Conservation (phyloP, 2,113 vertebrate genomes). For the Takifugu flavidus region DNA sequence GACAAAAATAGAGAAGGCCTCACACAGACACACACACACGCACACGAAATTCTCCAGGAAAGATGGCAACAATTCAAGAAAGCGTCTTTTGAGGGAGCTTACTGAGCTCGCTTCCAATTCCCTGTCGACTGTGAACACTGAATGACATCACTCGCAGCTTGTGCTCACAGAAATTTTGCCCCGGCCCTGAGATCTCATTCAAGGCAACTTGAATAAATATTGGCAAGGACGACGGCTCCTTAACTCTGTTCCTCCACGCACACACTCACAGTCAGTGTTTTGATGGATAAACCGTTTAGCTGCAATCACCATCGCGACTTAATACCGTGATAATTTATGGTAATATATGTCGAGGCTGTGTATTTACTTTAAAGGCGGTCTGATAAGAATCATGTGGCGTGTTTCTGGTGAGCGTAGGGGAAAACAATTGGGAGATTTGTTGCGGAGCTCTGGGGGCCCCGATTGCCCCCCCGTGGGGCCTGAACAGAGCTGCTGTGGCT, state of each 20-base stretch:
- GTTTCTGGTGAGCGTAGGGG: constrained; percentile 44
- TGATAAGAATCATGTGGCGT: constrained; percentile 57
- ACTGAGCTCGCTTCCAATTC: constrained; percentile 34
- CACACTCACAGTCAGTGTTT: constrained; percentile 6
- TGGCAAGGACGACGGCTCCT: constrained; percentile 39
- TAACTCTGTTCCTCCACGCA: constrained; percentile 5
- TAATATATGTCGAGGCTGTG: constrained; percentile 35
- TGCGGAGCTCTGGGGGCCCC: constrained; percentile 40
- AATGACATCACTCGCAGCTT: constrained; percentile 53
- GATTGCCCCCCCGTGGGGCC: constrained; percentile 37
- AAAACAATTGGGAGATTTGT: constrained; percentile 65
- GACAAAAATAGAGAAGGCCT: constrained; percentile 38
- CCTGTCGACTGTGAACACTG: constrained; percentile 23
- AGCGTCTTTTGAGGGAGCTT: constrained; percentile 42
- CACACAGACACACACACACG: constrained; percentile 3
- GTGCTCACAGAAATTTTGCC: constrained; percentile 49
- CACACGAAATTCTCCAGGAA: constrained; percentile 31
- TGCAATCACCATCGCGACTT: constrained; percentile 34
- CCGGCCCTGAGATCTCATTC: constrained; percentile 31
- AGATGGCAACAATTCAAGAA: constrained; percentile 64
- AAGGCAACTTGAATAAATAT: constrained; percentile 58
- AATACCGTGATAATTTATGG: constrained; percentile 45
- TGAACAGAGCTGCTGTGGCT: constrained; percentile 38
- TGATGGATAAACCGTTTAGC: constrained; percentile 27
- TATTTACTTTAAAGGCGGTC: constrained; percentile 53